Conservation (phyloP, 1,140 invertebrate species). For the Ostrea denselamellosa region DNA sequence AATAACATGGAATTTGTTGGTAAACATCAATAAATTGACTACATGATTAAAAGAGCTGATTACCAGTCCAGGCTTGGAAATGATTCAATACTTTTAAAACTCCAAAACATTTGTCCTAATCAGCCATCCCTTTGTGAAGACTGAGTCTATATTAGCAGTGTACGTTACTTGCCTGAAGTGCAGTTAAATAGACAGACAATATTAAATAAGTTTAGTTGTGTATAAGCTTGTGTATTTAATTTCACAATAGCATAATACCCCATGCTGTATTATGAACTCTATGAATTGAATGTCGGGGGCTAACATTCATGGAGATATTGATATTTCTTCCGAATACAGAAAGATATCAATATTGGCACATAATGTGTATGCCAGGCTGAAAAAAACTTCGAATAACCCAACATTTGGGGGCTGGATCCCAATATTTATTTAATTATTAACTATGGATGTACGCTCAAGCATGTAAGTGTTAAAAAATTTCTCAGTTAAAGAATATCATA, state of each 20-base stretch:
- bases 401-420: background rate
- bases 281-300: slow-evolving; percentile 24
- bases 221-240: slow-evolving; percentile 36
- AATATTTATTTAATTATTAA: background rate
- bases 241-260: slow-evolving; percentile 37
- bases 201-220: slow-evolving; percentile 30
- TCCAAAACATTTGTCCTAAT: background rate
- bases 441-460: slow-evolving; percentile 2
- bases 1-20: background rate
- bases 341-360: slow-evolving; percentile 23
- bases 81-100: slow-evolving; percentile 34
- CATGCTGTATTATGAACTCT: slow-evolving; percentile 28
- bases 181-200: slow-evolving; percentile 30
- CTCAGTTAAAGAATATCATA: background rate
- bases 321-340: slow-evolving; percentile 15
- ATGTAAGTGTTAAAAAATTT: slow-evolving; percentile 8
- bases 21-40: slow-evolving; percentile 8
- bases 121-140: background rate
- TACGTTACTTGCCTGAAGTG: slow-evolving; percentile 12
- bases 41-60: background rate
- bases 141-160: background rate
- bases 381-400: background rate
- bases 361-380: background rate
- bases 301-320: slow-evolving; percentile 33
- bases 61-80: background rate